A percentile compares a stretch with the other conserved stretches of the same genome.
phyloP scores from a whole-genome alignment of 2,888 invertebrate genomes.

The Leptopilina drosophilae region DNA sequence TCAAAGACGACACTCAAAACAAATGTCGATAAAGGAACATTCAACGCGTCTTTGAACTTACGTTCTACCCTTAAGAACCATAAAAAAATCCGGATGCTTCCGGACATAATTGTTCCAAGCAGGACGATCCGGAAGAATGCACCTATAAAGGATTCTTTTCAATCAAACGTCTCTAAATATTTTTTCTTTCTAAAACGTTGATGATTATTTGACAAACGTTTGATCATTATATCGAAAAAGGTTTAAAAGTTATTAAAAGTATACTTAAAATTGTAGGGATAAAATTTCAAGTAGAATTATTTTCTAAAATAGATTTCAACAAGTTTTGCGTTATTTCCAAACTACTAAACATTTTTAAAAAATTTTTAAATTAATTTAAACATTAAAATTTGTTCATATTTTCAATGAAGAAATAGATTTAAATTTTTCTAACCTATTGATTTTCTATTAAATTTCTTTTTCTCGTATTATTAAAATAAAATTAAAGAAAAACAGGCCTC shows the following conservation, averaged over 20 bases:
- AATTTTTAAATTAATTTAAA: too few species aligned
- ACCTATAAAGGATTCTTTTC: constrained; percentile 64
- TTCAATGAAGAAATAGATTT: too few species aligned
- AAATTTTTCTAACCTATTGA: too few species aligned
- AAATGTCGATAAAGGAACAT: constrained; percentile 26
- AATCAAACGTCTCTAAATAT: constrained; percentile 40
- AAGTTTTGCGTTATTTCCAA: too few species aligned
- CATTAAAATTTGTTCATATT: too few species aligned
- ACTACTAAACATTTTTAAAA: too few species aligned
- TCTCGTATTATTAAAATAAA: too few species aligned
- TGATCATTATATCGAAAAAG: not conserved
- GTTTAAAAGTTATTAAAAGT: too few species aligned
- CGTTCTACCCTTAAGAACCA: constrained; percentile 74
- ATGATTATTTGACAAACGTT: too few species aligned
- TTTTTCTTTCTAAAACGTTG: constrained; percentile 1
- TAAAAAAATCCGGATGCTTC: constrained; percentile 73
- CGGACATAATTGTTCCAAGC: constrained; percentile 72
- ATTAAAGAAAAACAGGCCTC: too few species aligned
- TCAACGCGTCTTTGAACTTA: constrained; percentile 64
- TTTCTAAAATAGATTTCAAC: too few species aligned
- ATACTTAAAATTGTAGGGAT: not conserved
- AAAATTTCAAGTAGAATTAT: not conserved
- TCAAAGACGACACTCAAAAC: constrained; percentile 4
- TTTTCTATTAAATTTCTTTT: too few species aligned
- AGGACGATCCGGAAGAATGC: constrained; percentile 66